These are phyloP conservation scores for Lacerta agilis DNA, from an alignment of 2,797 vertebrate species.

Conservation along the genomic window DNA sequence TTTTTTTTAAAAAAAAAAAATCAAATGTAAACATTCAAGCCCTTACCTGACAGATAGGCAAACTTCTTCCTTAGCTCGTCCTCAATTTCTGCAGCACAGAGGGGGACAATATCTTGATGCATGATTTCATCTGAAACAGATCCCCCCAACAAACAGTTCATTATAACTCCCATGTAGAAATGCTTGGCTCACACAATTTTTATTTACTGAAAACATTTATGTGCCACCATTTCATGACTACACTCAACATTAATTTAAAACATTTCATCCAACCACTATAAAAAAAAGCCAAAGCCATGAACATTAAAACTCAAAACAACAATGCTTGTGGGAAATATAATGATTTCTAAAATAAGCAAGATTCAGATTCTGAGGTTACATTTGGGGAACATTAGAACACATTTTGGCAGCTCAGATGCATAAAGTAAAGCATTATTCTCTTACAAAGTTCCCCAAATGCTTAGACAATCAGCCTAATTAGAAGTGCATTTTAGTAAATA, in stretches of 20 bases:
- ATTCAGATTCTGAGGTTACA: background rate
- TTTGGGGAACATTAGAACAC: background rate
- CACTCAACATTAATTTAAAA: background rate
- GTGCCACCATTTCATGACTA: background rate
- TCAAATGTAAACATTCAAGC: rapidly evolving
- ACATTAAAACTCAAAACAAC: background rate
- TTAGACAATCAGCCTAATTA: background rate
- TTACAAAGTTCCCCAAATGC: background rate
- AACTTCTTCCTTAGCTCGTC: conserved; percentile 93
- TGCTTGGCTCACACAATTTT: background rate
- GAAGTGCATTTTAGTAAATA: background rate
- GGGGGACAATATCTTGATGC: conserved; percentile 90
- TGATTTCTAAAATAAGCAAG: background rate
- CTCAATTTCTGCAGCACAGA: conserved; percentile 91
- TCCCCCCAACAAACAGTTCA: background rate
- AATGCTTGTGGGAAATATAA: background rate
- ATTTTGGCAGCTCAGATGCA: background rate
- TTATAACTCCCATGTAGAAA: conserved; percentile 27
- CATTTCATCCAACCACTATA: background rate
- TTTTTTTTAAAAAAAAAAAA: background rate
- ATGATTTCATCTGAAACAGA: conserved; percentile 93
- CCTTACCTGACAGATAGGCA: conserved; percentile 93
- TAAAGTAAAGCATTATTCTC: background rate
- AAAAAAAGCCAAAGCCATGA: background rate
- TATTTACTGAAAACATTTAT: background rate